Conservation (phyloP, 2,888 invertebrate genomes). For the Tortricodes alternella region DNA sequence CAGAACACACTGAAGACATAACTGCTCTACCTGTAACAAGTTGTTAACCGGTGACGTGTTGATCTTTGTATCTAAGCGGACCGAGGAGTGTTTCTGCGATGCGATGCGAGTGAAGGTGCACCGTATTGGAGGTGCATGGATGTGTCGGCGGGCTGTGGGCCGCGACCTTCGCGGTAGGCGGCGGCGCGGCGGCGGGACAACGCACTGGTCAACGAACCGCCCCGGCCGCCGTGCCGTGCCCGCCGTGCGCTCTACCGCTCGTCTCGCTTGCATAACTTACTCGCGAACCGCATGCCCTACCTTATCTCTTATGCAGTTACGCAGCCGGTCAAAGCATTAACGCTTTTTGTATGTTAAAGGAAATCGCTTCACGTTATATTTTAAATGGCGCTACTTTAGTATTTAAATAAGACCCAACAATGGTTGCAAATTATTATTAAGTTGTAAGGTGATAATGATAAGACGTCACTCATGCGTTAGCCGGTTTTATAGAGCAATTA, state of each 20-base stretch:
- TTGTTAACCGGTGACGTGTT: slow-evolving; percentile 50
- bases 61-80: slow-evolving; percentile 43
- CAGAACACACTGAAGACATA: slow-evolving; percentile 77
- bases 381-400: not conserved
- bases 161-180: slow-evolving; percentile 80
- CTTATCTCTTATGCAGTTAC: slow-evolving; percentile 65
- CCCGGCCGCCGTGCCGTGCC: slow-evolving; percentile 52
- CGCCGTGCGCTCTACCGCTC: slow-evolving; percentile 49
- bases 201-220: slow-evolving; percentile 82
- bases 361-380: not conserved
- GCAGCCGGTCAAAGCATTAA: slow-evolving; percentile 43
- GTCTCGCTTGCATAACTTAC: slow-evolving; percentile 70
- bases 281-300: slow-evolving; percentile 50
- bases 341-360: slow-evolving; percentile 25
- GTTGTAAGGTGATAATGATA: slow-evolving; percentile 60
- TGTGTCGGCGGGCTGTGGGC: slow-evolving; percentile 58
- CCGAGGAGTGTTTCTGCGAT: slow-evolving; percentile 30
- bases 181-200: slow-evolving; percentile 67
- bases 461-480: slow-evolving; percentile 56
- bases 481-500: slow-evolving; percentile 72
- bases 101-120: slow-evolving; percentile 34
- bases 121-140: slow-evolving; percentile 44
- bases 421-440: slow-evolving; percentile 38
- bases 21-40: slow-evolving; percentile 72
- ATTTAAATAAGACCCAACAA: not conserved